phyloP scores from a whole-genome alignment of 2,888 invertebrate species.

The Dolichomitus sp. region DNA sequence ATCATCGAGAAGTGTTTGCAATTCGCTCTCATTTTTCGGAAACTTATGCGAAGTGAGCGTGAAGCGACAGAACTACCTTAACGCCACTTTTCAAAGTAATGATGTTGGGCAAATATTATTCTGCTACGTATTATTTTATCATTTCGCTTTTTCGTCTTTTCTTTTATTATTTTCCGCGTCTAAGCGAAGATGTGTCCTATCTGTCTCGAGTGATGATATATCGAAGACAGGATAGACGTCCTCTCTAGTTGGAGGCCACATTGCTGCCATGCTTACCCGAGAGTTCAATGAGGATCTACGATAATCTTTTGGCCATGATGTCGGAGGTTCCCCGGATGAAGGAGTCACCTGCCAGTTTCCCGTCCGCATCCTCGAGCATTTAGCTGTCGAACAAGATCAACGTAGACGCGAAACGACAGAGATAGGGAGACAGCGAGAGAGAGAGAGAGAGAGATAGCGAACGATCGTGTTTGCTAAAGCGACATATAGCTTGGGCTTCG shows the following conservation, averaged over 20 bases:
- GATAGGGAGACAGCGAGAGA: not conserved
- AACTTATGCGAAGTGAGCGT: no score
- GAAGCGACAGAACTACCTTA: no score
- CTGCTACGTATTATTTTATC: not conserved
- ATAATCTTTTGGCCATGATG: slow-evolving; percentile 53
- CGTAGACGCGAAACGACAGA: slow-evolving; percentile 19
- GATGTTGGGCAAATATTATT: not conserved
- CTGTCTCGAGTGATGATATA: slow-evolving; percentile 3
- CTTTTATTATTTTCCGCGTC: not conserved
- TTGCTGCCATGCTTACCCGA: slow-evolving; percentile 23
- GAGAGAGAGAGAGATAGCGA: not conserved
- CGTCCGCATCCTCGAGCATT: slow-evolving; percentile 43
- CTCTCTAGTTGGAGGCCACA: slow-evolving; percentile 25
- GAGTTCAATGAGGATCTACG: slow-evolving; percentile 54
- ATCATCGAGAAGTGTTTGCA: no score
- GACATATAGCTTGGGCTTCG: slow-evolving; percentile 22
- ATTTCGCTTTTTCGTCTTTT: not conserved
- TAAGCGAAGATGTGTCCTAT: not conserved
- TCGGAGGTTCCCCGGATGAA: slow-evolving; percentile 50
- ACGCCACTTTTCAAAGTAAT: no score
- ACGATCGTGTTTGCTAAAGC: slow-evolving; percentile 15
- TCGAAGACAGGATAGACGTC: slow-evolving; percentile 27
- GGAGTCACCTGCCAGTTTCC: slow-evolving; percentile 57
- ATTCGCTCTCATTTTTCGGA: no score
- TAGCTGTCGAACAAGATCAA: slow-evolving; percentile 56